Conservation (phyloP, 2,797 vertebrate genomes). For the Tolypeutes matacus region DNA sequence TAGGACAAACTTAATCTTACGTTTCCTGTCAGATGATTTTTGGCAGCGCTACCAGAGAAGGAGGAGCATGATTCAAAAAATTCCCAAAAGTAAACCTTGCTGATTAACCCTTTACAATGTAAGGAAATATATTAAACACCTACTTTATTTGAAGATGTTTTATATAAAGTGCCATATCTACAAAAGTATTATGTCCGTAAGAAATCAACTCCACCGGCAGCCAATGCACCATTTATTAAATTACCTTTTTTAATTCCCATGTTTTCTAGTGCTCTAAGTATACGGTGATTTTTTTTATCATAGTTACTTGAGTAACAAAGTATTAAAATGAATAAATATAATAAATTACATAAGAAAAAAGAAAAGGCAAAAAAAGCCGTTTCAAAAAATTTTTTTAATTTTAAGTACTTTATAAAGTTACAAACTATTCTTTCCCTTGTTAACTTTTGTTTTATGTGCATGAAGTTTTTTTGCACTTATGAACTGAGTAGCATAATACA, state of each 20-base stretch:
- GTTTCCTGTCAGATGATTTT: constrained; percentile 98
- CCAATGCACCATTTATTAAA: background rate
- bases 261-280: background rate
- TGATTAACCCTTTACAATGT: constrained; percentile 86
- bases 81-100: constrained; percentile 82
- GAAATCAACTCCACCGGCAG: background rate
- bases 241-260: background rate
- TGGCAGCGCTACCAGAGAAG: constrained; percentile 89
- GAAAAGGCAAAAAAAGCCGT: background rate
- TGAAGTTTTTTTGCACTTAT: background rate
- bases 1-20: constrained; percentile 98
- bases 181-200: background rate
- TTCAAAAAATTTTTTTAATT: background rate
- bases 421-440: background rate
- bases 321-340: background rate
- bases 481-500: background rate
- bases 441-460: constrained; percentile 40
- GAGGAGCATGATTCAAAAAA: constrained; percentile 85
- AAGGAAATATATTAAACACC: constrained; percentile 62
- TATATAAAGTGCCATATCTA: constrained; percentile 60
- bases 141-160: constrained; percentile 39
- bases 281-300: background rate
- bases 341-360: background rate
- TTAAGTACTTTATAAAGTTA: background rate
- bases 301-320: constrained; percentile 19